Evolutionary conservation across 2,888 invertebrate species (phyloP).

Genomic region (Smittia sp.): DNA sequence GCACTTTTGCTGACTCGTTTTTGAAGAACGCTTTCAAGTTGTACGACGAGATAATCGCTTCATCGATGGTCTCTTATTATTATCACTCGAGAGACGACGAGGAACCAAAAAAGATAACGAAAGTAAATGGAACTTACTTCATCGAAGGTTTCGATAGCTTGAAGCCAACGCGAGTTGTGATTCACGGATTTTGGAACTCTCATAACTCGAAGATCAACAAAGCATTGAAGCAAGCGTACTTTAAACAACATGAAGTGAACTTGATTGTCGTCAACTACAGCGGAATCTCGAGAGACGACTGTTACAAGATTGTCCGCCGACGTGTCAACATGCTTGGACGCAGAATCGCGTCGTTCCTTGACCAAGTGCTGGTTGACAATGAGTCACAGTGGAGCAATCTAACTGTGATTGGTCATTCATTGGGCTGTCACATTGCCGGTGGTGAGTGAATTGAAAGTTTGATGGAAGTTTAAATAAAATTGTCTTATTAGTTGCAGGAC

Average conservation of each 20-base stretch:
- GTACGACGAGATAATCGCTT: neutral
- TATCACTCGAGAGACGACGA: neutral
- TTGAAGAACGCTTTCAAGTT: neutral
- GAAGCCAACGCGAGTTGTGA: neutral
- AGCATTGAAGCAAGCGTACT: neutral
- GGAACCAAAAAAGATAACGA: neutral
- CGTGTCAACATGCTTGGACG: neutral
- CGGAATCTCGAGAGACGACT: neutral
- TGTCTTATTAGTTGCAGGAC: neutral
- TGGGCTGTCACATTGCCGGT: neutral
- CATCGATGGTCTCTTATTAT: neutral
- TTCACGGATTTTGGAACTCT: slow-evolving; percentile 12
- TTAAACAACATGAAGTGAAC: neutral
- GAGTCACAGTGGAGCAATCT: neutral
- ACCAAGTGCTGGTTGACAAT: neutral
- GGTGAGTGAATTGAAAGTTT: neutral
- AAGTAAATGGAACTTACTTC: neutral
- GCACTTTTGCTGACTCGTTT: neutral
- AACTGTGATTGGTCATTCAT: neutral
- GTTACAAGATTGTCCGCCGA: neutral
- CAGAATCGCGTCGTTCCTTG: neutral
- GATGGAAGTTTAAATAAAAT: too few relatives aligned
- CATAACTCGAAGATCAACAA: neutral
- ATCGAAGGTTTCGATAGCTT: neutral
- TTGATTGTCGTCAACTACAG: neutral